These are phyloP conservation scores for Leptopilina boulardi DNA, from an alignment of 1,140 invertebrate species.

Conservation along the genomic window DNA sequence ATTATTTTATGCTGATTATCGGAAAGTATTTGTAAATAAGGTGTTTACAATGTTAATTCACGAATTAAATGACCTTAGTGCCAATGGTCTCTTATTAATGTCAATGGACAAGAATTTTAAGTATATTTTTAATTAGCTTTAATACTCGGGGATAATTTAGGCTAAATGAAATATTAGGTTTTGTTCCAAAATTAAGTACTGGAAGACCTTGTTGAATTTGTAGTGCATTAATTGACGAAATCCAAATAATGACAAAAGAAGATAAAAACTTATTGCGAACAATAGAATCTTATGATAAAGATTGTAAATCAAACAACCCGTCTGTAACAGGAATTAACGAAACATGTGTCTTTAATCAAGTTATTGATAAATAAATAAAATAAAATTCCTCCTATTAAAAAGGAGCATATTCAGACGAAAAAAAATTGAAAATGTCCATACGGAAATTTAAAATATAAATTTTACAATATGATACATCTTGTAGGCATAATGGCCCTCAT, in stretches of 20 bases:
- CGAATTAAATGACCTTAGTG: slow-evolving; percentile 37
- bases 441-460: too few relatives aligned
- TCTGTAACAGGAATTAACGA: slow-evolving; percentile 12
- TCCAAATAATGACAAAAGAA: slow-evolving; percentile 15
- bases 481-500: background rate
- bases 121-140: background rate
- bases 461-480: background rate
- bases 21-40: slow-evolving; percentile 32
- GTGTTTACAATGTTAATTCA: background rate
- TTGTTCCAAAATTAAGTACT: slow-evolving; percentile 36
- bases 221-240: background rate
- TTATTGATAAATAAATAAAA: too few relatives aligned
- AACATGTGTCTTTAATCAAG: slow-evolving; percentile 11
- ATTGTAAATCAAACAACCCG: background rate
- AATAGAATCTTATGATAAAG: background rate
- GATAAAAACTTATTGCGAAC: slow-evolving; percentile 23
- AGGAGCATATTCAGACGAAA: background rate
- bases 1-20: slow-evolving; percentile 36
- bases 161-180: slow-evolving; percentile 42
- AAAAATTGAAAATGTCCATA: too few relatives aligned
- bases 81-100: slow-evolving; percentile 26
- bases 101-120: slow-evolving; percentile 12
- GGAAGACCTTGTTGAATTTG: slow-evolving; percentile 42
- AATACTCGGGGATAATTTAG: too few relatives aligned
- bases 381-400: slow-evolving; percentile 30